Conservation (phyloP, 2,797 vertebrate genomes). For the Hemitrygon akajei region DNA sequence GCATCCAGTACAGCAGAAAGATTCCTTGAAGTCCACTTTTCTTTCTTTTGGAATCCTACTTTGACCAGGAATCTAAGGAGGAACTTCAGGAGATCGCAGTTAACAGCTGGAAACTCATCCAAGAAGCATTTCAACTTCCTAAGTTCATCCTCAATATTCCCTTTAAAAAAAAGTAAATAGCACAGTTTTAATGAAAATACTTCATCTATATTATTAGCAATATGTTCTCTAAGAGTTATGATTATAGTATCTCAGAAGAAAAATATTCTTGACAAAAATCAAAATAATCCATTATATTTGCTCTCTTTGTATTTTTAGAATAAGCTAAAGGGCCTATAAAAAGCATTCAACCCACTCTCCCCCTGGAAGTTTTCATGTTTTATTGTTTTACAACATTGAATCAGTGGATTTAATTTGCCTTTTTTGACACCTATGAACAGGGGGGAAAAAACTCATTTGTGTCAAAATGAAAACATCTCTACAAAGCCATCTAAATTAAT, state of each 20-base stretch:
- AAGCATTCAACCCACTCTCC: too few species aligned
- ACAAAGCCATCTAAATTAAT: too few species aligned
- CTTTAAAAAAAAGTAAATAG: constrained; percentile 58
- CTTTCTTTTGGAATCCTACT: constrained; percentile 86
- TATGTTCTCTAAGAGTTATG: not conserved
- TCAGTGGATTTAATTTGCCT: too few species aligned
- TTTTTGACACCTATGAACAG: too few species aligned
- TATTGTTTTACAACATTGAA: too few species aligned
- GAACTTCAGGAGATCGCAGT: constrained; percentile 91
- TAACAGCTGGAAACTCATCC: constrained; percentile 91
- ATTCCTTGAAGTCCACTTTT: constrained; percentile 81
- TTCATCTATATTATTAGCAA: not conserved
- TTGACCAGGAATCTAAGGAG: constrained; percentile 90
- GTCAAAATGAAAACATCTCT: too few species aligned
- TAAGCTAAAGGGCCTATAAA: not conserved
- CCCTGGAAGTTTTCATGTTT: too few species aligned
- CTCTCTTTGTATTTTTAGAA: not conserved
- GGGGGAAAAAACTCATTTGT: too few species aligned
- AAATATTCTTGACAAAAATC: not conserved
- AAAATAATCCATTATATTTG: not conserved
- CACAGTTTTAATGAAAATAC: not conserved
- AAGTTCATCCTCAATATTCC: constrained; percentile 88
- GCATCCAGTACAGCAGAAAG: constrained; percentile 93
- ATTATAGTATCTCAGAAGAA: not conserved
- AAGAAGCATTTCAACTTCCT: constrained; percentile 89